Evolutionary conservation across 2,797 vertebrate genomes (phyloP).

Genomic region (Hippoglossus hippoglossus): DNA sequence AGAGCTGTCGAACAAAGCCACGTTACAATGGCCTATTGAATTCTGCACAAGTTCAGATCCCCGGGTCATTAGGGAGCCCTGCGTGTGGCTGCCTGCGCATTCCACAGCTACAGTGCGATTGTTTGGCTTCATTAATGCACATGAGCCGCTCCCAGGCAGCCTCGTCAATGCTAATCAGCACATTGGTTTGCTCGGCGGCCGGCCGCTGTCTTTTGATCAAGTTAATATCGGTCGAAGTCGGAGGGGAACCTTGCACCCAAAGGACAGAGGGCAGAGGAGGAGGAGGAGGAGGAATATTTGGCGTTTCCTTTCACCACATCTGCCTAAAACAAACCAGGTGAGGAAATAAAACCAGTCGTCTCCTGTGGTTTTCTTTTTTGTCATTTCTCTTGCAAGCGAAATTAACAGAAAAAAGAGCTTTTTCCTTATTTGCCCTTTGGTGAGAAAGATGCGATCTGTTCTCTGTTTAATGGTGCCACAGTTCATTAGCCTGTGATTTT

Average conservation of each 20-base stretch:
- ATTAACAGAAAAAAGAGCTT: slow-evolving; percentile 47
- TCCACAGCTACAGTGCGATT: slow-evolving; percentile 67
- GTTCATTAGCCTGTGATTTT: slow-evolving; percentile 67
- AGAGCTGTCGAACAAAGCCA: slow-evolving; percentile 72
- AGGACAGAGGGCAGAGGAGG: slow-evolving; percentile 65
- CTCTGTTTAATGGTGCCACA: slow-evolving; percentile 66
- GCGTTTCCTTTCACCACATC: slow-evolving; percentile 26
- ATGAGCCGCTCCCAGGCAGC: slow-evolving; percentile 75
- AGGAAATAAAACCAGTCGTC: slow-evolving; percentile 52
- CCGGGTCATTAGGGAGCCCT: slow-evolving; percentile 78
- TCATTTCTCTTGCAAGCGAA: slow-evolving; percentile 44
- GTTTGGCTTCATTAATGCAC: slow-evolving; percentile 85
- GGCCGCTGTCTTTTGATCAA: slow-evolving; percentile 80
- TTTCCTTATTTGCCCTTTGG: slow-evolving; percentile 54
- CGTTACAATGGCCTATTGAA: slow-evolving; percentile 73
- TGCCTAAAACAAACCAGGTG: slow-evolving; percentile 39
- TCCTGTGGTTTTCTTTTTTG: slow-evolving; percentile 16
- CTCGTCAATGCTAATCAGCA: slow-evolving; percentile 84
- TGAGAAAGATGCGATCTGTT: slow-evolving; percentile 43
- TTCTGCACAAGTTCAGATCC: slow-evolving; percentile 70
- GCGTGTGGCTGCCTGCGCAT: slow-evolving; percentile 69
- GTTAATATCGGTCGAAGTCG: slow-evolving; percentile 77
- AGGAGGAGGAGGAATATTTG: slow-evolving; percentile 44
- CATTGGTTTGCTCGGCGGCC: slow-evolving; percentile 77
- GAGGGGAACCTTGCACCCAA: slow-evolving; percentile 55